Percentiles rank a stretch among this genome's conserved stretches.
phyloP scores from a whole-genome alignment of 2,113 vertebrate species.

The Nycticebus coucang region DNA sequence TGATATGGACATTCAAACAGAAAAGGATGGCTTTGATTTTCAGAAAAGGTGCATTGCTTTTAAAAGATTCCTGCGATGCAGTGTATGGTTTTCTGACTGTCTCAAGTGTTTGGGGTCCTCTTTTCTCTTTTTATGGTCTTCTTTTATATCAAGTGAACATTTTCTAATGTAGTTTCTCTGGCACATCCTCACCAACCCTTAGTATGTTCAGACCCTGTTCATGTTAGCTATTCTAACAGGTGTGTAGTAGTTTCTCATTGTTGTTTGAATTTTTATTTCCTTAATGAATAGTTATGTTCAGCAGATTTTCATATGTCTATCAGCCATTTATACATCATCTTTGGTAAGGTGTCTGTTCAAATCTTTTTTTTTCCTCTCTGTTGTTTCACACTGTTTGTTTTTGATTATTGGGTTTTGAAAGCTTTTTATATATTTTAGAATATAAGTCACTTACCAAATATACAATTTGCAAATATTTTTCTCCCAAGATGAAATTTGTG shows the following conservation, averaged over 20 bases:
- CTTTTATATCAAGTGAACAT: neutral
- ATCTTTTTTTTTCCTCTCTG: neutral
- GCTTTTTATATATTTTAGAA: neutral
- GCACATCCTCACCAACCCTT: neutral
- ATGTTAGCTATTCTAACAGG: neutral
- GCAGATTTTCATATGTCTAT: neutral
- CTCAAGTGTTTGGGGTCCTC: neutral
- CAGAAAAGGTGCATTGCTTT: neutral
- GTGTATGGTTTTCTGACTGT: neutral
- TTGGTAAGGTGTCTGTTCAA: neutral
- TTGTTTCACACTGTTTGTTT: neutral
- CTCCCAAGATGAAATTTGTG: neutral
- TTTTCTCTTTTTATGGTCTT: neutral
- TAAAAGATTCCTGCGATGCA: neutral
- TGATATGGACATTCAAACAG: neutral
- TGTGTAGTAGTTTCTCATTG: neutral
- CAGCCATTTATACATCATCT: neutral
- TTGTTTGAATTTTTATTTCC: neutral
- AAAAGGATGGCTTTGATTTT: neutral
- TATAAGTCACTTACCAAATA: neutral
- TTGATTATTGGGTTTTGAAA: neutral
- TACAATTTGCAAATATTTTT: neutral
- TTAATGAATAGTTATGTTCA: neutral
- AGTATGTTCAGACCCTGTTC: neutral
- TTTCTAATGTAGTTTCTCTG: neutral